Evolutionary conservation across 2,888 invertebrate species (phyloP).

Genomic region (Hanleya hanleyi): DNA sequence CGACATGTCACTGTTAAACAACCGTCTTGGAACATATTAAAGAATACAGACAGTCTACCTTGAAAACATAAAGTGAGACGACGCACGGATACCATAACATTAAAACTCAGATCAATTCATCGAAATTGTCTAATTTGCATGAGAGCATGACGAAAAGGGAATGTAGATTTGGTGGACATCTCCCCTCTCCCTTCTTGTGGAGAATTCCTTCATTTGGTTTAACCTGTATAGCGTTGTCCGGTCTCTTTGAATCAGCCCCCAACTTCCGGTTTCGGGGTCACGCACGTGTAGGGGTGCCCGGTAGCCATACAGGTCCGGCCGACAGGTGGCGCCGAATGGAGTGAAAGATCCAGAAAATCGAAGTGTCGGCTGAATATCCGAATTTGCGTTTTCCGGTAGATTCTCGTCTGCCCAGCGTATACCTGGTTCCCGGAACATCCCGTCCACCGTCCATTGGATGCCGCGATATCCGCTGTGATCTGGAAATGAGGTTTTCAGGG

Average conservation of each 20-base stretch:
- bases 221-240: background rate
- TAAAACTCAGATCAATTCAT: no score
- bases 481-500: background rate
- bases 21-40: no score
- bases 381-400: background rate
- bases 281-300: background rate
- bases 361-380: background rate
- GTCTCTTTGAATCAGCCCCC: background rate
- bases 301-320: background rate
- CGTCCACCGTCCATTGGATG: background rate
- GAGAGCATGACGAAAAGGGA: no score
- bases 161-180: no score
- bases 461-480: background rate
- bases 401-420: background rate
- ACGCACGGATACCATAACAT: no score
- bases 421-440: constrained; percentile 3
- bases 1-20: no score
- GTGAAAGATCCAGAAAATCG: constrained; percentile 9
- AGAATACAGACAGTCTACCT: no score
- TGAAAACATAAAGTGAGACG: no score
- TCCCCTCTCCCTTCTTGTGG: no score
- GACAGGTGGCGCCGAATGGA: background rate
- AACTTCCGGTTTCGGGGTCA: background rate
- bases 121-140: no score
- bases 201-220: no score